Percentiles rank a stretch among this genome's conserved stretches.
Conservation (phyloP, 2,113 vertebrate genomes). For the Ptychochromis oligacanthus region DNA sequence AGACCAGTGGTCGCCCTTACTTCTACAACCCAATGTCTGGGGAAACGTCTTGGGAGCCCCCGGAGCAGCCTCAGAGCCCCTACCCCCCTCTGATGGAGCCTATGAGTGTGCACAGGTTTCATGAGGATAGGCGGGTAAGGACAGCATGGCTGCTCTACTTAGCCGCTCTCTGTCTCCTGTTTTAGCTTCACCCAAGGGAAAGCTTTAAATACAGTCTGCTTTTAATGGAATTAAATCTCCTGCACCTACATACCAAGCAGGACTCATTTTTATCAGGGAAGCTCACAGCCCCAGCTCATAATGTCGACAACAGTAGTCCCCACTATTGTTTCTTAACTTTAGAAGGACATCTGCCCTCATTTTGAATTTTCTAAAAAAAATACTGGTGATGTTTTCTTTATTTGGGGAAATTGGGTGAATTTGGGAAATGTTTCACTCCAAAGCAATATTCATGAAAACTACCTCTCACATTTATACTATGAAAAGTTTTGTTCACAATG, state of each 20-base stretch:
- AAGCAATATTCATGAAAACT: neutral
- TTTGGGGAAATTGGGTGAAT: neutral
- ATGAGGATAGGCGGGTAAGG: constrained; percentile 74
- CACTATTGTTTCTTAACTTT: neutral
- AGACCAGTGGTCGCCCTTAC: constrained; percentile 85
- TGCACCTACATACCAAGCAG: constrained; percentile 56
- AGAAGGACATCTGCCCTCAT: constrained; percentile 16
- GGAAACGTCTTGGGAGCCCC: constrained; percentile 92
- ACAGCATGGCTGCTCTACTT: constrained; percentile 67
- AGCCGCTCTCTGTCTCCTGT: constrained; percentile 49
- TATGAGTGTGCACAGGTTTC: constrained; percentile 60
- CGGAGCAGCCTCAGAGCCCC: constrained; percentile 59
- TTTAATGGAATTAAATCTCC: constrained; percentile 67
- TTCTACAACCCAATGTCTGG: constrained; percentile 91
- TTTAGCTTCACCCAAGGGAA: constrained; percentile 70
- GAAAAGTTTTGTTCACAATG: neutral
- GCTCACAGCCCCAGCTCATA: constrained; percentile 1
- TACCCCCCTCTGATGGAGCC: constrained; percentile 67
- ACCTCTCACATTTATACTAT: neutral
- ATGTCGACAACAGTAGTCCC: neutral
- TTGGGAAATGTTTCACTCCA: neutral
- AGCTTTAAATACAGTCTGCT: constrained; percentile 63
- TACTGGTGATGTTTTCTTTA: neutral
- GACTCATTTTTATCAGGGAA: constrained; percentile 34
- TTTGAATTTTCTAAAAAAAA: neutral